phyloP scores from a whole-genome alignment of 1,140 invertebrate genomes.

The Caenorhabditis latens region DNA sequence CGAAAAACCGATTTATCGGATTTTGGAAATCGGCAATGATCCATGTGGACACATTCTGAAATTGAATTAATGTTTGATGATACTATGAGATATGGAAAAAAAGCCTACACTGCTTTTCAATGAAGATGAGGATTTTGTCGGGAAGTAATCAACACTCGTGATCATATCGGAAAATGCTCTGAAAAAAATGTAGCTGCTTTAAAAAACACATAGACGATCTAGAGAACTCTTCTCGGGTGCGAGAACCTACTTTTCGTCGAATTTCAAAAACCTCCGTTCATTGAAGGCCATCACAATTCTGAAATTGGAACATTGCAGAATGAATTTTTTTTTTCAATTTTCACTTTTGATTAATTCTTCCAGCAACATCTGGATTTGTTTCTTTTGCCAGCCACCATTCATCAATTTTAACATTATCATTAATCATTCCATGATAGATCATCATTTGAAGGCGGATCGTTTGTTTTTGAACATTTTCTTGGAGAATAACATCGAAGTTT shows the following conservation, averaged over 20 bases:
- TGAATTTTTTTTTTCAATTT: not conserved
- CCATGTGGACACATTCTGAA: slow-evolving; percentile 5
- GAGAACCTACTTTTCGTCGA: not conserved
- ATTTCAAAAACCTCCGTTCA: not conserved
- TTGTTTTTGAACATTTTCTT: slow-evolving; percentile 21
- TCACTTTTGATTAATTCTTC: not conserved
- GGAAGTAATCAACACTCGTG: no score
- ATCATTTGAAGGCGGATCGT: not conserved
- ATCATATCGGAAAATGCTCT: no score
- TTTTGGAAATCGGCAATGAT: not conserved
- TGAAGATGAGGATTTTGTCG: no score
- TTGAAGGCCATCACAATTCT: not conserved
- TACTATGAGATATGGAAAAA: no score
- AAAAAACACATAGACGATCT: no score
- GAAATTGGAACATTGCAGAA: not conserved
- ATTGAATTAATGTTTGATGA: not conserved
- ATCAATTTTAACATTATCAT: slow-evolving; percentile 4
- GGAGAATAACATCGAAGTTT: not conserved
- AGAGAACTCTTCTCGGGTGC: no score
- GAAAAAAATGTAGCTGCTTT: no score
- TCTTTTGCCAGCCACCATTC: slow-evolving; percentile 1
- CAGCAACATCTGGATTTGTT: not conserved
- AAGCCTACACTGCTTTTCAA: no score
- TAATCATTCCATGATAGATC: not conserved
- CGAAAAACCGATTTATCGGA: not conserved